Evolutionary conservation across 2,888 invertebrate genomes (phyloP).

Genomic region (Adelphocoris suturalis): DNA sequence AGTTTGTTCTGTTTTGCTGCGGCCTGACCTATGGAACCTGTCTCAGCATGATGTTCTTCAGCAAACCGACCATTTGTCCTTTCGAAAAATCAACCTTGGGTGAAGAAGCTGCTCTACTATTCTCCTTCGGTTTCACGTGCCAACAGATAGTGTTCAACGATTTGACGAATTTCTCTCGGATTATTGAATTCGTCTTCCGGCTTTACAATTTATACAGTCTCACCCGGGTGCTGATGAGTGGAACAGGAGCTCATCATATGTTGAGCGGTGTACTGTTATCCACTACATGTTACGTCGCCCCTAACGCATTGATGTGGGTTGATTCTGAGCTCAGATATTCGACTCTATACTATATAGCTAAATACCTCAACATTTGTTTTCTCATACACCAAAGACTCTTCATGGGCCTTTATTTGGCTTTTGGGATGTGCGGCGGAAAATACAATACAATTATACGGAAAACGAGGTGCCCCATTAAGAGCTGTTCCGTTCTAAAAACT

Average conservation of each 20-base stretch:
- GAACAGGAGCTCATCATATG: conserved; percentile 46
- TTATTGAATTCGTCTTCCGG: not conserved
- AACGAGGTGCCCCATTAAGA: not conserved
- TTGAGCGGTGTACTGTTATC: conserved; percentile 29
- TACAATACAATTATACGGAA: not conserved
- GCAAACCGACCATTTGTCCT: conserved; percentile 34
- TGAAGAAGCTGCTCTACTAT: conserved; percentile 38
- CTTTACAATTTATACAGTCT: conserved; percentile 37
- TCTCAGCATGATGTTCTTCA: conserved; percentile 43
- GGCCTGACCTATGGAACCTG: conserved; percentile 38
- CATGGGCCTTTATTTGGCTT: conserved; percentile 50
- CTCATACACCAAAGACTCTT: conserved; percentile 41
- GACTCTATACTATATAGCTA: not conserved
- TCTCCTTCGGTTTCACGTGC: conserved; percentile 40
- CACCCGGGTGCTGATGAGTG: conserved; percentile 17
- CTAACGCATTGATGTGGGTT: conserved; percentile 10
- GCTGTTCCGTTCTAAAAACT: too few relatives aligned
- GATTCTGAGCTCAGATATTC: not conserved
- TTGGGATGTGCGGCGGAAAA: not conserved
- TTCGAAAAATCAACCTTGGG: not conserved
- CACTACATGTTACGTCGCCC: not conserved
- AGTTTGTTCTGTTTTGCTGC: conserved; percentile 37
- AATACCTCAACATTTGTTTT: not conserved
- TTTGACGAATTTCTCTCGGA: not conserved
- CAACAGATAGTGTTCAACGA: conserved; percentile 56